Conservation (phyloP, 2,797 vertebrate species). For the Acanthopagrus latus region DNA sequence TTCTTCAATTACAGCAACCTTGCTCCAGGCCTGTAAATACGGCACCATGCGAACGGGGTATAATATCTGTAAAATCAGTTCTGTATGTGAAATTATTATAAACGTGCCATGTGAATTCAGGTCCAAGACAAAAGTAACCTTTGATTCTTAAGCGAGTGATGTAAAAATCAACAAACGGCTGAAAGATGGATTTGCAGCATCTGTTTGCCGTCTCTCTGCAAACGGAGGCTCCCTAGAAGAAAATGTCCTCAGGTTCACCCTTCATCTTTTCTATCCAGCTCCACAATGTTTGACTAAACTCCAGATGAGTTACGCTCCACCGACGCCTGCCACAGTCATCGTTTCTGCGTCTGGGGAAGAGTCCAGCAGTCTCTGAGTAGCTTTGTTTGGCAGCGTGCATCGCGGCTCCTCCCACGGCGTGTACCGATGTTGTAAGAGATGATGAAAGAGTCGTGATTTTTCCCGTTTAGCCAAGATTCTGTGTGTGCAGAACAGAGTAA, state of each 20-base stretch:
- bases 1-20: slow-evolving; percentile 45
- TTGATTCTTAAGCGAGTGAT: slow-evolving; percentile 7
- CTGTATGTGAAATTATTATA: slow-evolving; percentile 14
- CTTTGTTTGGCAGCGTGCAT: slow-evolving; percentile 29
- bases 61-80: slow-evolving; percentile 8
- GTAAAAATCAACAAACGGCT: slow-evolving; percentile 13
- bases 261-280: slow-evolving; percentile 56
- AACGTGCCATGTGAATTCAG: slow-evolving; percentile 1
- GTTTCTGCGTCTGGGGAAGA: slow-evolving; percentile 35
- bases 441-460: slow-evolving; percentile 1
- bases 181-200: slow-evolving; percentile 30
- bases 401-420: slow-evolving; percentile 11
- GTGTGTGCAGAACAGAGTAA: background rate
- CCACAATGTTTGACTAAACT: slow-evolving; percentile 50
- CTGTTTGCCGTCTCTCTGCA: slow-evolving; percentile 8
- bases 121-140: slow-evolving; percentile 3
- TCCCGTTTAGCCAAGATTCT: background rate
- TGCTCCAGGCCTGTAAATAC: slow-evolving; percentile 32
- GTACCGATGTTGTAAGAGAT: background rate
- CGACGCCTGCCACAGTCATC: slow-evolving; percentile 1
- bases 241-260: slow-evolving; percentile 40
- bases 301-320: slow-evolving; percentile 40
- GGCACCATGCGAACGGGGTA: slow-evolving; percentile 9
- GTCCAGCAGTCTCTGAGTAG: slow-evolving; percentile 26
- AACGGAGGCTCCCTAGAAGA: slow-evolving; percentile 26